Percentiles rank a stretch among this genome's conserved stretches.
Conservation (phyloP, 2,113 vertebrate species). For the Tychaedon coryphoeus region DNA sequence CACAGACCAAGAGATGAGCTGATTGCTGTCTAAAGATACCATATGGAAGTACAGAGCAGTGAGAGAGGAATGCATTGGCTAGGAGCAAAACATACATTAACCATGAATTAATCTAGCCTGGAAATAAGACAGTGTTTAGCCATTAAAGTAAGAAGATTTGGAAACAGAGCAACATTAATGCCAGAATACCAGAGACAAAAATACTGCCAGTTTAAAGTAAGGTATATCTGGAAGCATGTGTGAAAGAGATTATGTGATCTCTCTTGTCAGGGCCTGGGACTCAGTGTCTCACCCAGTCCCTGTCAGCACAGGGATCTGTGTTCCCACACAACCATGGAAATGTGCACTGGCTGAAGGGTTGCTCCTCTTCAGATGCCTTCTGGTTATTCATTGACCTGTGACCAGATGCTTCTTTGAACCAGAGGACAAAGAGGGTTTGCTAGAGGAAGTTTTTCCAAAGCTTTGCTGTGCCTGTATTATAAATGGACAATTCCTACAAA, state of each 20-base stretch:
- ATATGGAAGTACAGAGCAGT: background rate
- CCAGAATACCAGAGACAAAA: background rate
- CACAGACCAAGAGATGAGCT: background rate
- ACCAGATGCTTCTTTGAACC: background rate
- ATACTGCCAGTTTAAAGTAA: background rate
- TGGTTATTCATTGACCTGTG: background rate
- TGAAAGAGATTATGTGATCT: background rate
- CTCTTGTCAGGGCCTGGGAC: background rate
- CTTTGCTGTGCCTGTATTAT: background rate
- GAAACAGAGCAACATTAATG: background rate
- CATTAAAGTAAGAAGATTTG: background rate
- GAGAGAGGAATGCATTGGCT: background rate
- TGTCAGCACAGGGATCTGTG: background rate
- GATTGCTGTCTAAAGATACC: slow-evolving; percentile 11
- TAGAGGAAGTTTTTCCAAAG: background rate
- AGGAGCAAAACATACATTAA: background rate
- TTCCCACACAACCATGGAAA: background rate
- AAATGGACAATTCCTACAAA: background rate
- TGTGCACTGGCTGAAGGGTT: background rate
- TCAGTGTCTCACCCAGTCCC: background rate
- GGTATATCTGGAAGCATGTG: background rate
- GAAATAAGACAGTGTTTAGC: background rate
- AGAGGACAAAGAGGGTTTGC: background rate
- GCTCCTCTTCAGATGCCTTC: background rate
- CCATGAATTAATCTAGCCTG: background rate